Base-by-base conservation (phyloP, 2,113 vertebrate genomes). In the Eudorcas thomsonii region DNA sequence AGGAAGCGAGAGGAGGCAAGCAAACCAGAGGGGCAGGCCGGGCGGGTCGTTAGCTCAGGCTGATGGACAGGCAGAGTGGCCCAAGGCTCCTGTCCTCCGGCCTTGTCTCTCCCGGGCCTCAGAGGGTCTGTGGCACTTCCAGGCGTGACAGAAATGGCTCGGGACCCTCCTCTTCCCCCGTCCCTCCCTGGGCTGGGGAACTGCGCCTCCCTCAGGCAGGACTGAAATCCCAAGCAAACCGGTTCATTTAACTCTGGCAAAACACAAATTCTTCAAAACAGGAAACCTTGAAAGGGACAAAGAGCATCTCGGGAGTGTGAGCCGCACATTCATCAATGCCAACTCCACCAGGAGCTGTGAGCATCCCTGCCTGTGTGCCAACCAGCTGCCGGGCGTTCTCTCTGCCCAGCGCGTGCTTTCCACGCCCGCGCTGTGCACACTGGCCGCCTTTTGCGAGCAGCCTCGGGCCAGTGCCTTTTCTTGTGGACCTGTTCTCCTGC, bases 241-340 rank as follows among this genome's bases (percentile, higher is more conserved):
- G 64, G 57, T 26, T 85, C 84, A 48, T 54, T 94, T 78, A 80
- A 55, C 80, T 85, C 59, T 36, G 28, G 88, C 54, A 82, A 98
- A 97, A 97, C 50, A 92, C 81, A 90, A 74, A 96, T 96, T 88
- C 64, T 92, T 96, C 88, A 92, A 57, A 90, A 25, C 2, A 67
- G 55, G 52, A 45, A 57, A 48, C 57, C 90, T 50, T 9, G 36
- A 91, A 82, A 67, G 19, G 39, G 17, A 57, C 6, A 3, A 52
- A 91, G 85, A 64, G 7, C 54, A 82, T 16, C 30, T 55, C 7
- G 2, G 30, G 19, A 4, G 0, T 5, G 11, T 6, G 59, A 23
- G 3, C 48, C 2, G 50, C 12, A 6, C 21, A 28, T 81, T n/a
- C 17, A 3, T 86, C 64, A 74, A n/a, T 6, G 6, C 25, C 39